Evolutionary conservation across 2,888 invertebrate species (phyloP), one percentile per base, ranked within the genome.

Genomic region (Timema podura): DNA sequence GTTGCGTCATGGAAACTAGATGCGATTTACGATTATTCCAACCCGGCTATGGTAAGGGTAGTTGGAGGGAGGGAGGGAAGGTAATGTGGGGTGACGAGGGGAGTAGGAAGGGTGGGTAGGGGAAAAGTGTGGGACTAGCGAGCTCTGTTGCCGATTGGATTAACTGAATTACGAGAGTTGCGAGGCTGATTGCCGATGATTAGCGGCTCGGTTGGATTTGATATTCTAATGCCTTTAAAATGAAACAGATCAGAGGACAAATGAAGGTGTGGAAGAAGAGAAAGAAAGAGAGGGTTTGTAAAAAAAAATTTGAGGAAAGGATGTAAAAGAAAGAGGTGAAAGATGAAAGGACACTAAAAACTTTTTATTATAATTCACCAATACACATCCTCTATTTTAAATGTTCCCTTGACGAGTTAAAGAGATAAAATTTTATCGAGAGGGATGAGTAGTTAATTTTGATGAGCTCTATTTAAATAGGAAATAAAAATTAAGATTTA

Each of bases 211-310:
- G 61, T 16, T 45, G 61, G 61, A 61, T 69, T 69, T 69, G 69
- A 69, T 69, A 69, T 69, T 69, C 51, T 65, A 69, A 69, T 69
- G 69, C 69, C 64, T 69, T 51, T 64, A 64, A 69, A 69, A 69
- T 69, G 65, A 65, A 69, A 69, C 69, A 69, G 57, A 16, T 66
- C 47, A 69, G 48, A 69, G n/a, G 49, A 47, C n/a, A 47, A 51
- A 51, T 51, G 65, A 6, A 54, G 5, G 45, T 16, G 68, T 46
- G 64, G 30, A 54, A 65, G 49, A 7, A 15, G 30, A n/a, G 54
- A 13, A 67, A 46, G 64, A 15, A n/a, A n/a, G 11, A 13, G 59
- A 65, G 30, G 46, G 54, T 10, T n/a, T 13, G 64, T 15, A 15
- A 15, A 67, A 48, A 47, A 54, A 44, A 49, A 48, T 16, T 51